Evolutionary conservation across 2,113 vertebrate genomes (phyloP), one percentile per base, ranked within the genome.

Genomic region (Meleagris gallopavo): DNA sequence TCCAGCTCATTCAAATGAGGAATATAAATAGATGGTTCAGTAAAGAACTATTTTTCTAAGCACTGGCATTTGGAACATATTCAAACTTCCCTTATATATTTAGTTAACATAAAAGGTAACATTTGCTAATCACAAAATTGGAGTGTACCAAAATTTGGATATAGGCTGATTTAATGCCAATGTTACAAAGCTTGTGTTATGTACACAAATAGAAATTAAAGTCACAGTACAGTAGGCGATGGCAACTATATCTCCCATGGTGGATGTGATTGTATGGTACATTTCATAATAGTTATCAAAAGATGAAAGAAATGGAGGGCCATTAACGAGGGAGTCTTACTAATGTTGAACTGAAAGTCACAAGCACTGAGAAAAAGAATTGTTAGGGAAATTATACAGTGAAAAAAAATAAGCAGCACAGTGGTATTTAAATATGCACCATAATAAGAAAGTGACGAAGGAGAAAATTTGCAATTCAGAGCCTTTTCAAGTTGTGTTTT

Each of bases 1-100:
- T 89, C 62, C 86, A 96, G 90, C 62, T 91, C 90, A 88, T 91
- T 96, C 89, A 93, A 92, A 83, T 61, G 80, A 91, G 79, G 85
- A 91, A 86, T 88, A 95, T 90, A 96, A 95, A 95, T 83, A 95
- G 90, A 94, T 72, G 73, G 69, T 61, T 91, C 88, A 88, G 86
- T 52, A 65, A 78, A 91, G 89, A 95, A 71, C 40, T 86, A 57
- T 41, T 96, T 93, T 93, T 67, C 86, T 88, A 69, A 92, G 76
- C 2, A 0, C 20, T 86, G 0, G 0, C 50, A 88, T 90, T 88
- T 93, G 92, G 80, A 91, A 94, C 19, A 8, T 30, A 46, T 78
- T 90, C 86, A 84, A 78, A 75, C 48, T 74, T 54, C n/a, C 78
- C 73, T 58, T 95, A 81, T 58, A 78, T 34, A 65, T 36, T 48